Conservation (phyloP, 2,888 invertebrate species). For the Sinodicranocentrus sp. region DNA sequence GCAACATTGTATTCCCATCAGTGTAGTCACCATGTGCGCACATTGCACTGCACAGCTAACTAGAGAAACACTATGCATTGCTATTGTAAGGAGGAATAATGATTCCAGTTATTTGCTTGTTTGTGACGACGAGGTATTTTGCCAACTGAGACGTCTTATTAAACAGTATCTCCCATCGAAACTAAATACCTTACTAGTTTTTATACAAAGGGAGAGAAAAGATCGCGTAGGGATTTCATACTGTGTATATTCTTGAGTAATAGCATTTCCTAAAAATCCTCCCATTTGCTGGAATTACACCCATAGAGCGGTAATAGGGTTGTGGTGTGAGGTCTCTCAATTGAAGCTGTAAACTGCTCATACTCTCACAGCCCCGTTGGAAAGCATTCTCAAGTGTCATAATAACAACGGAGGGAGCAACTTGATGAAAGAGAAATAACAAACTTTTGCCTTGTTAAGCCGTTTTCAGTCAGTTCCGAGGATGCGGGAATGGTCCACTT, state of each 20-base stretch:
- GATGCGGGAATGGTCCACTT: too few species aligned
- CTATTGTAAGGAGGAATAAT: not conserved
- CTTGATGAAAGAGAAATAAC: conserved; percentile 11
- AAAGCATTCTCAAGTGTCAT: not conserved
- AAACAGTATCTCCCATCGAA: too few species aligned
- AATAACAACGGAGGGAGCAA: not conserved
- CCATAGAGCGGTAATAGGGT: not conserved
- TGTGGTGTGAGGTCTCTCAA: not conserved
- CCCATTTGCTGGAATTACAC: not conserved
- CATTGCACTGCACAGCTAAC: not conserved
- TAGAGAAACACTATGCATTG: not conserved
- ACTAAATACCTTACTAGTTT: too few species aligned
- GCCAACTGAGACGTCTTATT: not conserved
- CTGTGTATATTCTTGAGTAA: not conserved
- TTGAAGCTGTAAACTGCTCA: not conserved
- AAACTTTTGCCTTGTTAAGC: conserved; percentile 1
- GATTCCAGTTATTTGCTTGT: not conserved
- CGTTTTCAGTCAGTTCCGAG: not conserved
- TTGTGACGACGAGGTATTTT: not conserved
- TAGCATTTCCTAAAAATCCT: not conserved
- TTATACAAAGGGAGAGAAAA: too few species aligned
- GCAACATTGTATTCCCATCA: not conserved
- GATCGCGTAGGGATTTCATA: not conserved
- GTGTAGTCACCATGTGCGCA: not conserved
- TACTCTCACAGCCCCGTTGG: not conserved